phyloP scores from a whole-genome alignment of 2,888 invertebrate species.

The Microdon myrmicae region DNA sequence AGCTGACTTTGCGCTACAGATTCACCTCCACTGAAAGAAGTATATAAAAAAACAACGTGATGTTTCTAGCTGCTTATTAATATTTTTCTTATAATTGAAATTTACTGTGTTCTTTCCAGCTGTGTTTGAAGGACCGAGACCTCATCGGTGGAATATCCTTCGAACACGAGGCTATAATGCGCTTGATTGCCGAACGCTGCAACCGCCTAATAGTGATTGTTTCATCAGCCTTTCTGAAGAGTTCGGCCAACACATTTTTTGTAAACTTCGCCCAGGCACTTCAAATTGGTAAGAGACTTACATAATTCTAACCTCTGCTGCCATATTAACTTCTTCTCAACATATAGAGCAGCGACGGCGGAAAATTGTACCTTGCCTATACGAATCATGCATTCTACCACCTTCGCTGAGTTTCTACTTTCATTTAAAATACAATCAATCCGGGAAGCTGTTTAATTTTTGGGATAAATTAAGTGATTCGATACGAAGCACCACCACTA shows the following conservation, averaged over 20 bases:
- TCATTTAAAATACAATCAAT: conserved; percentile 71
- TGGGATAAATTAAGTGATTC: conserved; percentile 76
- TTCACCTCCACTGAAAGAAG: no score
- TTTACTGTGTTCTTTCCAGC: conserved; percentile 65
- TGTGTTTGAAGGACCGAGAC: conserved; percentile 80
- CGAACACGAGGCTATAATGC: conserved; percentile 77
- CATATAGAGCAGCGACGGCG: conserved; percentile 69
- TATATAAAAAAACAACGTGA: no score
- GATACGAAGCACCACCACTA: conserved; percentile 56
- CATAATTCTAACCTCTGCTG: background rate
- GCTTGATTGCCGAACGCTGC: conserved; percentile 81
- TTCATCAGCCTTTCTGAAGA: conserved; percentile 80
- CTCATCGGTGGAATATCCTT: conserved; percentile 77
- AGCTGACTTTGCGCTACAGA: no score
- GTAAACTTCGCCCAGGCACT: conserved; percentile 82
- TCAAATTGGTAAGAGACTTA: conserved; percentile 78
- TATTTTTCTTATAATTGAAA: background rate
- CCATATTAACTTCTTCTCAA: background rate
- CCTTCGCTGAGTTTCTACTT: conserved; percentile 74
- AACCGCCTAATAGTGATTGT: conserved; percentile 81
- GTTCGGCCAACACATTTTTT: conserved; percentile 81
- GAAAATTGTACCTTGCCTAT: conserved; percentile 79
- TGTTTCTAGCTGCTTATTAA: background rate
- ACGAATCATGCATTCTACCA: conserved; percentile 74
- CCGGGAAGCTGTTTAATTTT: conserved; percentile 72